Conservation (phyloP, 2,797 vertebrate species). For the Saxicola maurus region DNA sequence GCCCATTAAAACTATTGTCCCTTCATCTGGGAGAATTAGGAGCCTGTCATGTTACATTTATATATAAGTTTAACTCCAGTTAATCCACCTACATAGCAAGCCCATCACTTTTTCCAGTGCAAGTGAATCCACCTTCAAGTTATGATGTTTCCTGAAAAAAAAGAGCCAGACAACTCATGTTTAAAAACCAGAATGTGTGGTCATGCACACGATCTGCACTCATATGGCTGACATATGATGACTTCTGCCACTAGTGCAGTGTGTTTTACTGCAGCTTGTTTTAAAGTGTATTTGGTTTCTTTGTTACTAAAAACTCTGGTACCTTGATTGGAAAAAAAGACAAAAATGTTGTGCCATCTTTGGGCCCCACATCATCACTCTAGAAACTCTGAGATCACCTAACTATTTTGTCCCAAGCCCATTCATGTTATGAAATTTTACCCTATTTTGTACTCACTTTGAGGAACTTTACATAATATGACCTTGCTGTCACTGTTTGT, state of each 20-base stretch:
- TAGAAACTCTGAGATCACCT: neutral
- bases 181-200: neutral
- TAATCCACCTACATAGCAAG: neutral
- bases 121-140: neutral
- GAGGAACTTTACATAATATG: neutral
- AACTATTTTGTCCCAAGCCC: neutral
- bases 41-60: neutral
- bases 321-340: neutral
- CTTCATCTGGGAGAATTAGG: neutral
- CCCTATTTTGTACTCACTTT: neutral
- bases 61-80: neutral
- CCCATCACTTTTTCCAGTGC: neutral
- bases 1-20: neutral
- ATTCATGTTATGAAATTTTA: neutral
- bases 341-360: neutral
- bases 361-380: neutral
- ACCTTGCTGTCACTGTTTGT: conserved; percentile 32
- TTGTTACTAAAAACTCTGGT: neutral
- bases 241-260: neutral
- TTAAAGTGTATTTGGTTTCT: neutral
- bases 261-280: neutral
- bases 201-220: neutral
- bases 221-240: neutral
- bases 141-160: neutral
- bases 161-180: neutral